Base-by-base conservation (phyloP, 2,113 vertebrate genomes). In the Dinomys branickii region DNA sequence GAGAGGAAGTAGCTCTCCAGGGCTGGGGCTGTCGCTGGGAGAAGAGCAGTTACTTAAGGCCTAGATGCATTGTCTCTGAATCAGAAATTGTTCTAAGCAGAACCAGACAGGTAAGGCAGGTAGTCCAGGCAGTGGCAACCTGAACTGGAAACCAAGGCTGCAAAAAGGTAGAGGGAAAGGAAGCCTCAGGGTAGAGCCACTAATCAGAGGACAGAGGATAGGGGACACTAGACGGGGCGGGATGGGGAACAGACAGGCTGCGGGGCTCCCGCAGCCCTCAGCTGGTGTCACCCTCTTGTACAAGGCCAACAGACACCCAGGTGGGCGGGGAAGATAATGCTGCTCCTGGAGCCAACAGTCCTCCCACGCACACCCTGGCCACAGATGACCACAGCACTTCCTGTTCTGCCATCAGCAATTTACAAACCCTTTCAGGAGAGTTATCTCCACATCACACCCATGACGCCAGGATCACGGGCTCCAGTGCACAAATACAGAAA, bases 51-150 rank as follows among this genome's bases (percentile, higher is more conserved):
- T 61, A 73, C 50, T 73, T 78, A 38, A 71, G 69, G 80, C 58
- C 41, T 58, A 47, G 83, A 59, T 14, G 56, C 47, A 38, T 14
- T n/a, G 47, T 56, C 56, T 67, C 69, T n/a, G 67, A 81, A 82
- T 30, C 2, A 50, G 84, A 69, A 94, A 80, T 59, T 61, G 54
- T 91, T 96, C 91, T 41, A 84, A 83, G 80, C 56, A 82, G 61
- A 88, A 91, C 92, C 92, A 92, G 96, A 97, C 88, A 94, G 44
- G 44, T 44, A 61, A 54, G 93, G 88, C 96, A 91, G 89, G 81
- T 24, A 71, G 78, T 65, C 92, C 67, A 50, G 59, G 69, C n/a
- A 73, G 88, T 41, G 50, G 73, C 28, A 61, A 73, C 56, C 52
- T 67, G 52, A 58, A 61, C 65, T 38, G 38, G 56, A 38, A 93